Evolutionary conservation across 2,113 vertebrate species (phyloP).

Genomic region (Sphyrna mokarran): DNA sequence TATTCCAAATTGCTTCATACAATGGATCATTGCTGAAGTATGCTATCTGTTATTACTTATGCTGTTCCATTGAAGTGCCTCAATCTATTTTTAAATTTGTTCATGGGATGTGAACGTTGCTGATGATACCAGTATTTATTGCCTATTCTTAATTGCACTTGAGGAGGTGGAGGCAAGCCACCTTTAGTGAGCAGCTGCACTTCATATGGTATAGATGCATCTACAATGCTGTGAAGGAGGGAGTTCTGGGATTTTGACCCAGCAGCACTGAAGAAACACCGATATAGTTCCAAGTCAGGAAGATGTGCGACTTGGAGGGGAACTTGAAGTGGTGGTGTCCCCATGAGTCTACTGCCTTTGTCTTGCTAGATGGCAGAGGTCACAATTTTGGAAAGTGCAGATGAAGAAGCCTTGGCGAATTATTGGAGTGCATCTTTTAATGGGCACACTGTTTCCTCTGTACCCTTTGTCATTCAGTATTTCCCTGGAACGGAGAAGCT

Average conservation of each 20-base stretch:
- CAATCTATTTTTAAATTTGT: not conserved
- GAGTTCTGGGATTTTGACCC: not conserved
- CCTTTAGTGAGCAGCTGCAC: not conserved
- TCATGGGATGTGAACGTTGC: not conserved
- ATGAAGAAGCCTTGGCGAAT: too few species aligned
- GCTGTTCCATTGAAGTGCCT: not conserved
- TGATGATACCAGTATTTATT: not conserved
- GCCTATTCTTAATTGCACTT: not conserved
- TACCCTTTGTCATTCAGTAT: too few species aligned
- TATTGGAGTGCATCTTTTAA: not conserved
- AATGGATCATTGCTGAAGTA: not conserved
- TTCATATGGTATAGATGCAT: not conserved
- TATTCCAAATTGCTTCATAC: conserved; percentile 8
- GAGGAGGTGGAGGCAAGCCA: not conserved
- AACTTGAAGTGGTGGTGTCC: not conserved
- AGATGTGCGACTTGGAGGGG: not conserved
- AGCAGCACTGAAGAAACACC: not conserved
- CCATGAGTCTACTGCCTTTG: not conserved
- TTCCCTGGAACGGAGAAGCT: too few species aligned
- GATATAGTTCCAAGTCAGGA: not conserved
- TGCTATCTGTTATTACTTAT: not conserved
- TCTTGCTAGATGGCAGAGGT: not conserved
- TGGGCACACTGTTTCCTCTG: too few species aligned
- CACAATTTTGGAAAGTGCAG: not conserved
- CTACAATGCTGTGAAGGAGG: not conserved